Base-by-base conservation (phyloP, 1,140 invertebrate species). In the Aphaenogaster ashmeadi region DNA sequence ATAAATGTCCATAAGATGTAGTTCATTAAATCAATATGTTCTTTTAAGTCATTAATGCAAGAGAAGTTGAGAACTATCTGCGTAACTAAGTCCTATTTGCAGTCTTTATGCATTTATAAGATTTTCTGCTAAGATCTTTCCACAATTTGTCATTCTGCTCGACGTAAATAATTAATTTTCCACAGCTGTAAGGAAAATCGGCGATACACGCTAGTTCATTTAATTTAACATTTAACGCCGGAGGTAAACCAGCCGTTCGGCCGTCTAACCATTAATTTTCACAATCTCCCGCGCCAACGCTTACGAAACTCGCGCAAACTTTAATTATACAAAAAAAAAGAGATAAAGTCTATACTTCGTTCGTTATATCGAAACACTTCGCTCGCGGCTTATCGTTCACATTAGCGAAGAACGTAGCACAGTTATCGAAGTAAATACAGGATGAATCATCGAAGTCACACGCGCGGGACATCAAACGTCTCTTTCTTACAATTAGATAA, bases 281-380 rank as follows among this genome's bases (percentile, higher is more conserved):
- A 60, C 58, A 36, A 36, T 62, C 58, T 33, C 27, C n/a, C 13
- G 41, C 64, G 27, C 5, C 2, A 4, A 11, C 38, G 41, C 11
- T 69, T 33, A 69, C 13, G 66, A 69, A 69, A 69, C 21, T 1
- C 4, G 1, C 13, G 13, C 52, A 52, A 52, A 52, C 8, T 72
- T 52, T 72, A 72, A 50, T 50, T 69, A 4, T 72, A n/a, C 27
- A 54, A 52, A 44, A 54, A 52, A 44, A 41, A 69, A 52, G 15
- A n/a, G 47, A 27, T 72, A 52, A 18, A 8, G 11, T 7, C 15
- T 33, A n/a, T 33, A 72, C 27, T 72, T 72, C 21, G 27, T 15
- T n/a, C 9, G 69, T 72, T 33, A 36, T 3, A 6, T 13, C 41
- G 44, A 50, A 33, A 69, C 66, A 33, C 8, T n/a, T 58, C 3